phyloP scores from a whole-genome alignment of 2,113 vertebrate genomes.

The Dasyornis broadbenti region DNA sequence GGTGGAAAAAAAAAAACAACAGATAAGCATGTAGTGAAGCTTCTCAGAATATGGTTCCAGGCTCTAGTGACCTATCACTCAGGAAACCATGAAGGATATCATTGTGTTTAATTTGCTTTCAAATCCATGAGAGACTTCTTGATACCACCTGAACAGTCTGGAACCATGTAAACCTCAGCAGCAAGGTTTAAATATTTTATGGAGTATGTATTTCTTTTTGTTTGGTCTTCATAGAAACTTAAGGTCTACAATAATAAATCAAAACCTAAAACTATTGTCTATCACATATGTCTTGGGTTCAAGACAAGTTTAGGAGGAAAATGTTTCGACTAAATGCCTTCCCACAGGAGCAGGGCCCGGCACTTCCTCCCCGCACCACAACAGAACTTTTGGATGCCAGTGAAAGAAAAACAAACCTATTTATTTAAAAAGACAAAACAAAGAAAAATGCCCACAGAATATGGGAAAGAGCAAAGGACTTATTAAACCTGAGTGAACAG shows the following conservation, averaged over 20 bases:
- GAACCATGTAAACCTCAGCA: background rate
- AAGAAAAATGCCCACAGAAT: no score
- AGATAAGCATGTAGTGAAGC: background rate
- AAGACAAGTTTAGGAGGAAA: no score
- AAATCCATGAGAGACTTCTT: background rate
- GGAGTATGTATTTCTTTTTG: accelerated
- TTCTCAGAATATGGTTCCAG: background rate
- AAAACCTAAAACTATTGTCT: accelerated
- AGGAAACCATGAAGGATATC: background rate
- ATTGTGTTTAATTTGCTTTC: background rate
- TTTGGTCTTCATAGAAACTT: background rate
- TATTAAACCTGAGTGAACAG: no score
- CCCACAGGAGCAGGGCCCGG: no score
- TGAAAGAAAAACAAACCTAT: no score
- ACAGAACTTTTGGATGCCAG: no score
- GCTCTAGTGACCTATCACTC: accelerated
- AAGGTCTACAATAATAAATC: background rate
- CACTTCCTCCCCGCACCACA: no score
- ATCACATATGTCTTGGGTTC: no score
- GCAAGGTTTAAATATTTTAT: background rate
- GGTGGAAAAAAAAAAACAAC: background rate
- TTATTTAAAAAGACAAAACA: no score
- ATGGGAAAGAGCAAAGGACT: no score
- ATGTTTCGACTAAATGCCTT: no score
- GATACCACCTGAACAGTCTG: background rate